Percentiles rank a stretch among this genome's conserved stretches.
These are phyloP conservation scores for Frieseomelitta varia DNA, from an alignment of 1,140 invertebrate species.

Conservation along the genomic window DNA sequence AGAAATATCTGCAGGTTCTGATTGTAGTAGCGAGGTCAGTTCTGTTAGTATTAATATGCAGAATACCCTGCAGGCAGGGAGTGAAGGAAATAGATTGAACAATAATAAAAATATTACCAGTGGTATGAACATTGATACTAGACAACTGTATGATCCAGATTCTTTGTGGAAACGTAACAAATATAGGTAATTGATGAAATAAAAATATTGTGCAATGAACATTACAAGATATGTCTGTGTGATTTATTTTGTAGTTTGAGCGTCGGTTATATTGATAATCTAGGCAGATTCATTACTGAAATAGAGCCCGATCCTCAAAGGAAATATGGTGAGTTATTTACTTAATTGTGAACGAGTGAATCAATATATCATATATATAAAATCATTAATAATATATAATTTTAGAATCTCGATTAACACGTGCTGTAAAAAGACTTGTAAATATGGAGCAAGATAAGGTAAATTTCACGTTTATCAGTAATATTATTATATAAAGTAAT, in stretches of 20 bases:
- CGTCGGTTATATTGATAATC: slow-evolving; percentile 91
- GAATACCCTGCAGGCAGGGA: slow-evolving; percentile 87
- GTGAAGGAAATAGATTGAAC: slow-evolving; percentile 76
- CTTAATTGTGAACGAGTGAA: not conserved
- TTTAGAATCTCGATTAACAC: slow-evolving; percentile 84
- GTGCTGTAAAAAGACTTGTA: slow-evolving; percentile 90
- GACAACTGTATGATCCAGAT: slow-evolving; percentile 92
- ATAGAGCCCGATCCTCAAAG: slow-evolving; percentile 92
- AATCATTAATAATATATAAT: not conserved
- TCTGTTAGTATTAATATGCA: slow-evolving; percentile 84
- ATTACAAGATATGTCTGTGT: not conserved
- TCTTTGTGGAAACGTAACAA: slow-evolving; percentile 90
- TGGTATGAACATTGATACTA: slow-evolving; percentile 90
- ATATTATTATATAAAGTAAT: not conserved
- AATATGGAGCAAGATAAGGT: slow-evolving; percentile 90
- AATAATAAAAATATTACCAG: slow-evolving; percentile 81
- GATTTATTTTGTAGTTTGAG: slow-evolving; percentile 85
- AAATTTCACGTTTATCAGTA: slow-evolving; percentile 51
- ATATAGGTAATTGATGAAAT: slow-evolving; percentile 77
- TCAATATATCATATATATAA: slow-evolving; percentile 5
- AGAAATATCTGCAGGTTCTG: slow-evolving; percentile 81
- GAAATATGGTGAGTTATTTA: slow-evolving; percentile 80
- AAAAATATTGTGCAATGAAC: not conserved
- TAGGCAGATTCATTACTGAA: slow-evolving; percentile 94
- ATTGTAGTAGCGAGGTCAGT: slow-evolving; percentile 88